phyloP scores from a whole-genome alignment of 64 coral and sea anemone species.

The Cladopsammia gracilis region DNA sequence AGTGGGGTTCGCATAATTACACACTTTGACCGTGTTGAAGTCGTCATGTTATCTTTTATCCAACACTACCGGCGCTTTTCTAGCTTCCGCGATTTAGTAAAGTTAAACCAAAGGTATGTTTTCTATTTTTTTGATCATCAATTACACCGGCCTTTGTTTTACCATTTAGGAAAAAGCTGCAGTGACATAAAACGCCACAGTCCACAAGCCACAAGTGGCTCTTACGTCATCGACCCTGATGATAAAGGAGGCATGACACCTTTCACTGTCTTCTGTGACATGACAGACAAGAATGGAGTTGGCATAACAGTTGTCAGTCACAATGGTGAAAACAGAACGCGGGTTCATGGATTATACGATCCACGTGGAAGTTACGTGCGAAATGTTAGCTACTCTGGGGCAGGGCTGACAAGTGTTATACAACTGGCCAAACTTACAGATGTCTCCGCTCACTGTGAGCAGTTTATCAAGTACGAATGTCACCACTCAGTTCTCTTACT shows the following conservation, averaged over 20 bases:
- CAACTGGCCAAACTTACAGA: background rate
- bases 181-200: constrained; percentile 19
- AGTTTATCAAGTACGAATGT: constrained; percentile 39
- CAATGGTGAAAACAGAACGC: constrained; percentile 57
- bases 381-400: background rate
- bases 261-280: constrained; percentile 66
- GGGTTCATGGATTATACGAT: constrained; percentile 26
- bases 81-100: no score
- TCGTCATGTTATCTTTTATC: no score
- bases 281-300: constrained; percentile 60
- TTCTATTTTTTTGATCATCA: no score
- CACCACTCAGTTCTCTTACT: background rate
- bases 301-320: constrained; percentile 67
- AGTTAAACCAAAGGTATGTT: no score
- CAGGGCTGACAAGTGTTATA: background rate
- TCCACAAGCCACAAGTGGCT: constrained; percentile 9
- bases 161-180: constrained; percentile 7
- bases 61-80: no score
- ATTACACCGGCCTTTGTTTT: no score
- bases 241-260: background rate
- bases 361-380: background rate
- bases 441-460: background rate
- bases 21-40: no score
- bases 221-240: constrained; percentile 36
- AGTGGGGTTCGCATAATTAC: no score